phyloP scores from a whole-genome alignment of 2,797 vertebrate species.

The Ctenopoma multispine region DNA sequence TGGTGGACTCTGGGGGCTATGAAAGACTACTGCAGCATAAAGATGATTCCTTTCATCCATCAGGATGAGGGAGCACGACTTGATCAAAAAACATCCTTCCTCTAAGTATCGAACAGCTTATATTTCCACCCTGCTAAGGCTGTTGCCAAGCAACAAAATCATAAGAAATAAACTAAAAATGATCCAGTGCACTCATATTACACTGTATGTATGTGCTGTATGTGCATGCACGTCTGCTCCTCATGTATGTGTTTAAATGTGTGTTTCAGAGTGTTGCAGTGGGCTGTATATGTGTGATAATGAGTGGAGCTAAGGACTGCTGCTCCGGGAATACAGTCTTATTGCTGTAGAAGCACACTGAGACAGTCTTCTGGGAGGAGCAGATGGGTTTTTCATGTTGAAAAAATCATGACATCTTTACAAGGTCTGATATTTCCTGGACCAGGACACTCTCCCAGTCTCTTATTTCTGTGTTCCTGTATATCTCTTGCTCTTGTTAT shows the following conservation, averaged over 20 bases:
- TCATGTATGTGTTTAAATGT: slow-evolving; percentile 42
- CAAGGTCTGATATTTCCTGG: slow-evolving; percentile 69
- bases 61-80: slow-evolving; percentile 56
- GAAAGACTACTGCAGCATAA: slow-evolving; percentile 49
- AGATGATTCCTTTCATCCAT: slow-evolving; percentile 49
- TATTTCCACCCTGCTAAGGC: slow-evolving; percentile 60
- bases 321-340: slow-evolving; percentile 75
- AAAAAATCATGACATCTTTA: slow-evolving; percentile 78
- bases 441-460: slow-evolving; percentile 42
- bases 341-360: slow-evolving; percentile 71
- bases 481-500: slow-evolving; percentile 13
- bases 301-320: slow-evolving; percentile 65
- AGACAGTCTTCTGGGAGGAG: slow-evolving; percentile 77
- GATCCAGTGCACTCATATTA: slow-evolving; percentile 31
- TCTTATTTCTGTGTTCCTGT: slow-evolving; percentile 37
- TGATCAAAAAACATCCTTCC: slow-evolving; percentile 63
- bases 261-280: slow-evolving; percentile 47
- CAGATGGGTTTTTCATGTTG: slow-evolving; percentile 86
- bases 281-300: slow-evolving; percentile 53
- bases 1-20: slow-evolving; percentile 37
- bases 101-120: slow-evolving; percentile 58
- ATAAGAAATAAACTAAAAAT: slow-evolving; percentile 57
- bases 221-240: slow-evolving; percentile 28
- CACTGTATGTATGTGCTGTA: slow-evolving; percentile 9
- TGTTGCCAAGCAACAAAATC: slow-evolving; percentile 77